These are phyloP conservation scores for Tachycineta bicolor DNA, from an alignment of 2,113 vertebrate genomes.

Conservation along the genomic window DNA sequence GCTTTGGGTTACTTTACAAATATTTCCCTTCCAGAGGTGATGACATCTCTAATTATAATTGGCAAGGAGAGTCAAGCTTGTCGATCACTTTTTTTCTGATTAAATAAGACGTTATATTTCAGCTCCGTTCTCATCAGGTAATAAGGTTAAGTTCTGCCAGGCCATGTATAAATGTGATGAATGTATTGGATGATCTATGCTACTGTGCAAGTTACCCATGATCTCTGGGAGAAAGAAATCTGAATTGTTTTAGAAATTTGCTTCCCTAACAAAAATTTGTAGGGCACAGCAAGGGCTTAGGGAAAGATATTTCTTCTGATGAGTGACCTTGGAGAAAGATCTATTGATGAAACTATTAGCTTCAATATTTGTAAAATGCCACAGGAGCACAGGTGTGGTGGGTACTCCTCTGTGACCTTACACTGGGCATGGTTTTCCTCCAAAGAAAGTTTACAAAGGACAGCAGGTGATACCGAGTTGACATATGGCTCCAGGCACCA, in stretches of 20 bases:
- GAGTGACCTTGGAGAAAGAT: background rate
- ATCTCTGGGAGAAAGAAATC: background rate
- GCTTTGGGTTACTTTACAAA: background rate
- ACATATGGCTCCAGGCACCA: background rate
- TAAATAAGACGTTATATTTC: background rate
- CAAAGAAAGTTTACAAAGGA: background rate
- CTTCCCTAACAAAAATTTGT: background rate
- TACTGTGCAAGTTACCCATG: background rate
- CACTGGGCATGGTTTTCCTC: background rate
- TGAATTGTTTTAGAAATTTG: background rate
- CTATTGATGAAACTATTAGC: background rate
- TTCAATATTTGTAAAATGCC: background rate
- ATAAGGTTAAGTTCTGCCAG: background rate
- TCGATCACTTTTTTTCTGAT: background rate
- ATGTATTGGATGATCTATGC: background rate
- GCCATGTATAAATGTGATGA: background rate
- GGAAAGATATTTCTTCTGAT: background rate
- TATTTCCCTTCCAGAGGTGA: background rate
- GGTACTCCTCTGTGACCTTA: background rate
- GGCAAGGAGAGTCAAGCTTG: background rate
- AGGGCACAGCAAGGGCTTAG: background rate
- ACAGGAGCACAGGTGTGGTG: background rate
- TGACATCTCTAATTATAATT: background rate
- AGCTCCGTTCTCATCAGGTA: background rate
- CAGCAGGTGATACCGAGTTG: background rate